These are phyloP conservation scores for Oreohelix idahoensis DNA, from an alignment of 1,140 invertebrate species.

Conservation along the genomic window DNA sequence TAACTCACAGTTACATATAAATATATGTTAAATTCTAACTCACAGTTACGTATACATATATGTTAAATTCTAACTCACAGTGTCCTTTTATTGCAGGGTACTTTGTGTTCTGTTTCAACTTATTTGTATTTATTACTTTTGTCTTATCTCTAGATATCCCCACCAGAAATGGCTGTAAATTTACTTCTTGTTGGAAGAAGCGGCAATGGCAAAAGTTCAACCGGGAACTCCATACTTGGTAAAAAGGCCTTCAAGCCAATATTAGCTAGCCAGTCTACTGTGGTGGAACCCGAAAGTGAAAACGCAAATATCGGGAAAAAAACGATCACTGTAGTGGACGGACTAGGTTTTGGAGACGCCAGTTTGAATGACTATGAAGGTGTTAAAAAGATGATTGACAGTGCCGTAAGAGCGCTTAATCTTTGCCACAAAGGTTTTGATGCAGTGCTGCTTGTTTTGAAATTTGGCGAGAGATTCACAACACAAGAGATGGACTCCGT, in stretches of 20 bases:
- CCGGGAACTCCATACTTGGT: too few relatives aligned
- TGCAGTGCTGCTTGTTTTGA: conserved; percentile 6
- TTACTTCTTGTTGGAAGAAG: conserved; percentile 5
- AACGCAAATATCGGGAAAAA: neutral
- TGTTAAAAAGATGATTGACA: neutral
- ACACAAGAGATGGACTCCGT: neutral
- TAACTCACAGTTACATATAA: too few relatives aligned
- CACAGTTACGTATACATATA: too few relatives aligned
- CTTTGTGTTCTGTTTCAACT: too few relatives aligned
- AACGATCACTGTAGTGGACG: neutral
- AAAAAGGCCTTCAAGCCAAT: neutral
- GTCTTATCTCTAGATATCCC: too few relatives aligned
- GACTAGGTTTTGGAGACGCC: neutral
- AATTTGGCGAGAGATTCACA: conserved; percentile 2
- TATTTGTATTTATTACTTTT: too few relatives aligned
- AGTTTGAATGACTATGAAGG: neutral
- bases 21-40: too few relatives aligned
- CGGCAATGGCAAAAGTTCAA: too few relatives aligned
- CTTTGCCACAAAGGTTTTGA: neutral
- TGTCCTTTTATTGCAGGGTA: too few relatives aligned
- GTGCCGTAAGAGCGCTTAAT: neutral
- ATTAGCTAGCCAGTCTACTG: neutral
- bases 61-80: too few relatives aligned
- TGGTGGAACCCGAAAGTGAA: neutral
- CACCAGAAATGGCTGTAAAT: neutral